Base-by-base conservation (phyloP, 2,113 vertebrate species). In the Zootoca vivipara region DNA sequence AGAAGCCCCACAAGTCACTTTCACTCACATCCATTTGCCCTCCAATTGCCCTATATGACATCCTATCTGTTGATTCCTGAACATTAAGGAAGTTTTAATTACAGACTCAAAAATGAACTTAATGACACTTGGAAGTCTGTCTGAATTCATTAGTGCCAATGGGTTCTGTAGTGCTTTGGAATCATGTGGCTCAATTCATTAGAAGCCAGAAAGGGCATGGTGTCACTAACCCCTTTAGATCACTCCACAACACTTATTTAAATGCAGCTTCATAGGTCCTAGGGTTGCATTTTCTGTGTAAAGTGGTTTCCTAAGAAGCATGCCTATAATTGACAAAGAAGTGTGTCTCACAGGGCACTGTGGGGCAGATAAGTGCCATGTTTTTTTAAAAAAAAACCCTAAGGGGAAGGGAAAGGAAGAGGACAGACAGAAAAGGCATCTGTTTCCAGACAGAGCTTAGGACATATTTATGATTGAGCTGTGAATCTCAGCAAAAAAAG, bases 21-120 rank as follows among this genome's bases (percentile, higher is more conserved):
- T 2, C 33, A 77, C 28, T 33, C 82, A 73, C 75, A 85, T 42
- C 80, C 78, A 83, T 28, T 3, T 79, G 33, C 3, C 0, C 0
- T 69, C 64, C 83, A n/a, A 72, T 67, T 46, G 28, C 40, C 73
- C 73, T 81, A 40, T 75, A 22, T 20, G 7, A 40, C 22, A 82
- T 90, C 87, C 80, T 80, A 90, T 88, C 58, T 90, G 56, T 33
- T 74, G 89, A 56, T 40, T 91, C 75, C 35, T 75, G 90, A 89
- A 62, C 65, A 88, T 82, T 24, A 89, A 89, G 64, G 78, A 89
- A 87, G 72, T 3, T 46, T 67, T 78, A 89, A 38, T 85, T 88
- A 91, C 5, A 86, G 10, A 52, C 42, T 79, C 10, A 85, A 30
- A 93, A 75, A 13, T 33, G 65, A 56, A 7, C 16, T 82, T 93